Evolutionary conservation across 2,888 invertebrate genomes (phyloP).

Genomic region (Lingula anatina): DNA sequence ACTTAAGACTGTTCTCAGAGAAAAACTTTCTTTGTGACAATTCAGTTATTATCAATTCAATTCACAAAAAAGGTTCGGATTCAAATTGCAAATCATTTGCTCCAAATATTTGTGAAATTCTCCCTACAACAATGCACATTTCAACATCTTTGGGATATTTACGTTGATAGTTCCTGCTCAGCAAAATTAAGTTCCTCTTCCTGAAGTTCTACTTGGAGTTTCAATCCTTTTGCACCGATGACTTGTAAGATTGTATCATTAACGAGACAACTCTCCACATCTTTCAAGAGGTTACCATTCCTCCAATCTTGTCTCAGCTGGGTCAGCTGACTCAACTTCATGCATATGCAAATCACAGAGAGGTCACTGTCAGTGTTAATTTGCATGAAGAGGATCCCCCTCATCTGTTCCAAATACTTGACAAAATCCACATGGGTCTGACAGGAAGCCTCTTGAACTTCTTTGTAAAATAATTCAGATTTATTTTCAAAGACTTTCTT

Average conservation of each 20-base stretch:
- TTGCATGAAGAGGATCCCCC: slow-evolving; percentile 40
- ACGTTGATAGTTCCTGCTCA: slow-evolving; percentile 20
- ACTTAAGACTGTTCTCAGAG: no score
- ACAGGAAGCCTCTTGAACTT: slow-evolving; percentile 23
- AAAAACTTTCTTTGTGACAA: no score
- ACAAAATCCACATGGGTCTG: slow-evolving; percentile 21
- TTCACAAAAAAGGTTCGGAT: no score
- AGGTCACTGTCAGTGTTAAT: slow-evolving; percentile 28
- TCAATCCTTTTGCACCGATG: slow-evolving; percentile 29
- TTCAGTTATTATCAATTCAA: no score
- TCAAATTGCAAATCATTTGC: no score
- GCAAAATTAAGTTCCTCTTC: slow-evolving; percentile 29
- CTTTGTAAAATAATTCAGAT: slow-evolving; percentile 18
- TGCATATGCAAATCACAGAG: slow-evolving; percentile 37
- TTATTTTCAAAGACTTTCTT: slow-evolving; percentile 19
- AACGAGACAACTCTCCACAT: slow-evolving; percentile 25
- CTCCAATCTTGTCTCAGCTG: slow-evolving; percentile 27
- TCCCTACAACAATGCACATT: no score
- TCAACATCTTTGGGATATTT: no score
- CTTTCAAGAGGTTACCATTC: slow-evolving; percentile 24
- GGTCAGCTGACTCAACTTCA: slow-evolving; percentile 30
- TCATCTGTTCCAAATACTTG: slow-evolving; percentile 45
- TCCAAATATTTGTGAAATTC: no score
- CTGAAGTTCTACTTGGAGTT: slow-evolving; percentile 26
- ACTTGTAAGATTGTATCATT: slow-evolving; percentile 22